Conservation (phyloP, 2,888 invertebrate genomes). For the Drosophila peninsularis region DNA sequence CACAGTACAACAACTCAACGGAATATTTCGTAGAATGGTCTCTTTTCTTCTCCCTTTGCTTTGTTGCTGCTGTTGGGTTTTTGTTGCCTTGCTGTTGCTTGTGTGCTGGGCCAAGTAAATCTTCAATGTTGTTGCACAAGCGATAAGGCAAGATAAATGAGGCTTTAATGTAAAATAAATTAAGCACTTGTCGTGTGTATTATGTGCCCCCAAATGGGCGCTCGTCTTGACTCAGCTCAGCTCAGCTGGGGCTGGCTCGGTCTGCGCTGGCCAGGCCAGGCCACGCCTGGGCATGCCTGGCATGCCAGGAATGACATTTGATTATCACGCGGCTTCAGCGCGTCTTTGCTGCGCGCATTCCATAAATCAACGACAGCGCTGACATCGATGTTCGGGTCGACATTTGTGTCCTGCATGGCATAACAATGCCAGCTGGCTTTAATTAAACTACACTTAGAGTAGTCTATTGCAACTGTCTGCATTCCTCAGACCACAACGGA, state of each 20-base stretch:
- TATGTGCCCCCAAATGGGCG: conserved; percentile 39
- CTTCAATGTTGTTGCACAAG: conserved; percentile 76
- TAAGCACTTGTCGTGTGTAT: conserved; percentile 77
- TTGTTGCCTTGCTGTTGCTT: conserved; percentile 14
- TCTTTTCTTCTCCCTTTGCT: conserved; percentile 1
- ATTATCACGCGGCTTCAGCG: conserved; percentile 72
- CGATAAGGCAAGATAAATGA: conserved; percentile 79
- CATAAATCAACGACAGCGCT: conserved; percentile 70
- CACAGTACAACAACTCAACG: conserved; percentile 38
- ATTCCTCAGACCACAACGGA: conserved; percentile 4
- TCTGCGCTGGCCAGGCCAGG: conserved; percentile 10
- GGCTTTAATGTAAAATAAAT: conserved; percentile 79
- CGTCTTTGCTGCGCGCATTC: conserved; percentile 56
- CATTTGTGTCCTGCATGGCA: conserved; percentile 50
- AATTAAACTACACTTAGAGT: conserved; percentile 67
- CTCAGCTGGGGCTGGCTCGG: conserved; percentile 7
- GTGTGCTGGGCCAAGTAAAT: conserved; percentile 64
- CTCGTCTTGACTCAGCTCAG: conserved; percentile 10
- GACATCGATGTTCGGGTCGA: conserved; percentile 40
- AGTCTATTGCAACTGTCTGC: conserved; percentile 44
- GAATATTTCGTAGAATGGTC: conserved; percentile 33
- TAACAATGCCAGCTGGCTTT: conserved; percentile 66
- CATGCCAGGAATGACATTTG: conserved; percentile 77
- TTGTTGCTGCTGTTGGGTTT: conserved; percentile 13
- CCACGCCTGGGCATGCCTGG: conserved; percentile 28